Percentiles rank a stretch among this genome's conserved stretches.
Conservation (phyloP, 1,140 invertebrate genomes). For the Grapholita molesta region DNA sequence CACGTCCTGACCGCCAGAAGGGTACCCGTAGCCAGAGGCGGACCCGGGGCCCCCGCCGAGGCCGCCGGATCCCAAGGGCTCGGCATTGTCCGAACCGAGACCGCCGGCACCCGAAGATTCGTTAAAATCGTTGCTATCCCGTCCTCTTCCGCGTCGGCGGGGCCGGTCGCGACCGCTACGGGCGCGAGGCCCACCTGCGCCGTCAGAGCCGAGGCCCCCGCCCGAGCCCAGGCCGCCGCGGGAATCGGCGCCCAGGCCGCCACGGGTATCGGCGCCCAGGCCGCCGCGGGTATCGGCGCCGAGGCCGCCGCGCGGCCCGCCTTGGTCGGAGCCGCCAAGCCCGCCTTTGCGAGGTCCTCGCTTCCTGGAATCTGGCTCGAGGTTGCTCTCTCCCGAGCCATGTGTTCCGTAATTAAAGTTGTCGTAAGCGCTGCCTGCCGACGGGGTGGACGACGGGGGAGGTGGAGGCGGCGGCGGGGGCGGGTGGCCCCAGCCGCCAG, state of each 20-base stretch:
- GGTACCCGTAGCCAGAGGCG: slow-evolving; percentile 36
- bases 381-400: slow-evolving; percentile 54
- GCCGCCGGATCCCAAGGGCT: slow-evolving; percentile 18
- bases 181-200: slow-evolving; percentile 31
- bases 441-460: slow-evolving; percentile 37
- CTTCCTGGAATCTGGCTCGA: slow-evolving; percentile 73
- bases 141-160: slow-evolving; percentile 65
- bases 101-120: slow-evolving; percentile 45
- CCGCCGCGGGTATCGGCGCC: slow-evolving; percentile 23
- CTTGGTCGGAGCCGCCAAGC: slow-evolving; percentile 43
- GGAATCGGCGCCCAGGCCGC: slow-evolving; percentile 22
- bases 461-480: slow-evolving; percentile 54
- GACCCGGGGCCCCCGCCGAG: slow-evolving; percentile 46
- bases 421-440: slow-evolving; percentile 18
- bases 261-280: slow-evolving; percentile 24
- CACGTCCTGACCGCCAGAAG: slow-evolving; percentile 65
- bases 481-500: slow-evolving; percentile 44
- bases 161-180: slow-evolving; percentile 44
- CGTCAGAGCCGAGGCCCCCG: slow-evolving; percentile 5
- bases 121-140: slow-evolving; percentile 52
- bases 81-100: slow-evolving; percentile 36
- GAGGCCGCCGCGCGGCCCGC: slow-evolving; percentile 32
- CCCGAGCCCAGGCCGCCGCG: slow-evolving; percentile 30
- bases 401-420: slow-evolving; percentile 49
- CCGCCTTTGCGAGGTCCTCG: slow-evolving; percentile 55